These are phyloP conservation scores for Aleiodes sp. DNA, from an alignment of 1,140 invertebrate species.

Conservation along the genomic window DNA sequence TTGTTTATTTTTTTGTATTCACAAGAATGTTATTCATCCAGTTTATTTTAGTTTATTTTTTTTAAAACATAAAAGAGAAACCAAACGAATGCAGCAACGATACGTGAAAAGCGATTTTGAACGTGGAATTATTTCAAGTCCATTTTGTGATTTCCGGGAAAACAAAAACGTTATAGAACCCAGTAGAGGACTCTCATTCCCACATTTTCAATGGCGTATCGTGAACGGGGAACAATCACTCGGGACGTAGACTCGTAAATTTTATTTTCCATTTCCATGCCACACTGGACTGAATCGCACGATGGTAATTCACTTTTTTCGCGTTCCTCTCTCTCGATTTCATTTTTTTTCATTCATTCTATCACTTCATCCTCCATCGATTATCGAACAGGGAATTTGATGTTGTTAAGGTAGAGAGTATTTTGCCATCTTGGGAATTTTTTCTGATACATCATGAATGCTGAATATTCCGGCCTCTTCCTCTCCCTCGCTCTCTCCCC, in stretches of 20 bases:
- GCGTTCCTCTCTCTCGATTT: not conserved
- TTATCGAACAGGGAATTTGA: slow-evolving; percentile 4
- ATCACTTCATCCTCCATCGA: not conserved
- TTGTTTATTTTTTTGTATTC: too few relatives aligned
- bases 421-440: slow-evolving; percentile 5
- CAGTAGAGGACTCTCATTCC: slow-evolving; percentile 3
- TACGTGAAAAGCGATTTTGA: not conserved
- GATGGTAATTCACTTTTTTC: slow-evolving; percentile 12
- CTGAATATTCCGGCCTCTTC: not conserved
- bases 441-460: not conserved
- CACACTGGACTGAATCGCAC: not conserved
- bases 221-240: slow-evolving; percentile 13
- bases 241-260: slow-evolving; percentile 15
- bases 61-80: not conserved
- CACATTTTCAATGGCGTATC: slow-evolving; percentile 5
- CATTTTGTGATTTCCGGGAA: slow-evolving; percentile 3
- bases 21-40: not conserved
- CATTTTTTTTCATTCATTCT: not conserved
- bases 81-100: not conserved
- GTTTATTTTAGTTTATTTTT: not conserved
- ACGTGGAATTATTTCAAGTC: slow-evolving; percentile 12
- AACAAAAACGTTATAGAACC: not conserved
- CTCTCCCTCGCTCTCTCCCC: not conserved
- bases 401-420: not conserved
- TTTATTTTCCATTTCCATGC: slow-evolving; percentile 24